Percentiles rank a stretch among this genome's conserved stretches.
These are phyloP conservation scores for Acanthococcus lagerstroemiae DNA, from an alignment of 2,888 invertebrate species.

Conservation along the genomic window DNA sequence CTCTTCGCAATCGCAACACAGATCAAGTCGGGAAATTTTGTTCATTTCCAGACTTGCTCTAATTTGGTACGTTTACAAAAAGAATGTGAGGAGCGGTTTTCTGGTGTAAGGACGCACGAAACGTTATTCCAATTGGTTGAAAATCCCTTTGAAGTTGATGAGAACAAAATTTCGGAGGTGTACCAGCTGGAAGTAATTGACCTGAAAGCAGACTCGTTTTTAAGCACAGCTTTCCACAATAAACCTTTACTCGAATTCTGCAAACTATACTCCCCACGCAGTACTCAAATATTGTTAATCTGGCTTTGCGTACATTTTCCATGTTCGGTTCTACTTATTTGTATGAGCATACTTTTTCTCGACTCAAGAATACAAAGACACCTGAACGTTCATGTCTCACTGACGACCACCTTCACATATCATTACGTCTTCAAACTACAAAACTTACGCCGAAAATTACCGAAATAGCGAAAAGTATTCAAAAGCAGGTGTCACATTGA, in stretches of 20 bases:
- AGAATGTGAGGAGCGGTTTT: background rate
- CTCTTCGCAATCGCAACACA: constrained; percentile 12
- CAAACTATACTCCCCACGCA: background rate
- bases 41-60: constrained; percentile 17
- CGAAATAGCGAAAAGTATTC: background rate
- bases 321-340: background rate
- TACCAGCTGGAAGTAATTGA: background rate
- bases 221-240: background rate
- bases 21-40: constrained; percentile 14
- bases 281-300: background rate
- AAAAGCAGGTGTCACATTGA: background rate
- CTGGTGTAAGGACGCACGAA: constrained; percentile 5
- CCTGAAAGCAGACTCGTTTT: background rate
- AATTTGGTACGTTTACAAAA: background rate
- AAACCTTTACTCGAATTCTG: background rate
- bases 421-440: background rate
- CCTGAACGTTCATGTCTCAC: background rate
- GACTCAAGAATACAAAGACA: background rate
- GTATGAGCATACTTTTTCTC: background rate
- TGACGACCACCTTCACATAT: background rate
- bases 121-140: background rate
- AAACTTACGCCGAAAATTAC: background rate
- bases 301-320: background rate
- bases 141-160: background rate
- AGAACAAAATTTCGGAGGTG: background rate